These are phyloP conservation scores for Chirona hameri DNA, from an alignment of 2,888 invertebrate species.

Conservation along the genomic window DNA sequence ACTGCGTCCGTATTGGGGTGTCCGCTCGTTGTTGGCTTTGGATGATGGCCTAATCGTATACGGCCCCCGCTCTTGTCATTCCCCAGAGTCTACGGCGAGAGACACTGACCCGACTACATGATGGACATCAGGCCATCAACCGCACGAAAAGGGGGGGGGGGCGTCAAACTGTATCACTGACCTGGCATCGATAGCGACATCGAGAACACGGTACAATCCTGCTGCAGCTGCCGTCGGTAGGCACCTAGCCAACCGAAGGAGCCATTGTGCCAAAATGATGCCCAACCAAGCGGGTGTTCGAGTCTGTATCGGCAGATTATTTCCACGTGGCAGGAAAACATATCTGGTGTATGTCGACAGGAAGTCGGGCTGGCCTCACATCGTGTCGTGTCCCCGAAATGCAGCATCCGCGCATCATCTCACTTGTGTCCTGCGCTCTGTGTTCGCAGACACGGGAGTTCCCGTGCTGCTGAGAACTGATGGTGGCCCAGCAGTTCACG, in stretches of 20 bases:
- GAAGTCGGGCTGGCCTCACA: constrained; percentile 31
- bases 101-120: no score
- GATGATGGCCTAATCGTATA: constrained; percentile 36
- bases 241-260: no score
- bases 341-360: no score
- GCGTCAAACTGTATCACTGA: constrained; percentile 37
- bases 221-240: no score
- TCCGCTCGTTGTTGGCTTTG: constrained; percentile 31
- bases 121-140: constrained; percentile 36
- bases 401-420: constrained; percentile 10
- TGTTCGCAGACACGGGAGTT: no score
- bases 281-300: constrained; percentile 25
- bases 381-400: background rate
- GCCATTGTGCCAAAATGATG: constrained; percentile 13
- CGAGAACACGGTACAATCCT: no score
- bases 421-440: no score
- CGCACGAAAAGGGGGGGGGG: constrained; percentile 35
- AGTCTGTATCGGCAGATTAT: no score
- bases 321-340: no score
- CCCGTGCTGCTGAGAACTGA: background rate
- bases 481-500: background rate
- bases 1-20: background rate
- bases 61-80: constrained; percentile 37
- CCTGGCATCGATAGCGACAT: no score
- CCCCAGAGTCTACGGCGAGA: no score